phyloP scores from a whole-genome alignment of 2,888 invertebrate species.

The Sesia bembeciformis region DNA sequence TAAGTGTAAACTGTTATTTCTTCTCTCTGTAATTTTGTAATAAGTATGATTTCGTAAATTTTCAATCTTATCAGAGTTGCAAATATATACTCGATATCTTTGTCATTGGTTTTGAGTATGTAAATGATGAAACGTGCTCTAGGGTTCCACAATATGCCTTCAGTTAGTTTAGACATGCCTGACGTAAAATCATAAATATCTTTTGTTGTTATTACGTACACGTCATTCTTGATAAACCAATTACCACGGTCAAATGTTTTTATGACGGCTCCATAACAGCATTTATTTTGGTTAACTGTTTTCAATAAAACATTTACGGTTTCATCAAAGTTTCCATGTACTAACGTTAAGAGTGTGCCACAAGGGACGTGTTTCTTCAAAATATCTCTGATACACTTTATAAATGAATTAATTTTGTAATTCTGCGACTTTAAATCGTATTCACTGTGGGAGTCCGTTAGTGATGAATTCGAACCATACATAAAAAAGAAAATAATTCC shows the following conservation, averaged over 20 bases:
- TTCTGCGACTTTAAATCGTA: background rate
- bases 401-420: background rate
- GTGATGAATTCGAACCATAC: background rate
- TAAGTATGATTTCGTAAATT: background rate
- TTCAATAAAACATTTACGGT: background rate
- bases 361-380: background rate
- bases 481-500: too few relatives aligned
- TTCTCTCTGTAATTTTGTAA: background rate
- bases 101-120: background rate
- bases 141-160: conserved; percentile 12
- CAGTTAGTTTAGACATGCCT: background rate
- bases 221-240: conserved; percentile 1
- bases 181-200: background rate
- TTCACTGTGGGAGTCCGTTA: background rate
- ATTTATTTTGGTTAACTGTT: background rate
- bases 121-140: conserved; percentile 8
- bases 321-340: background rate
- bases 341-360: background rate
- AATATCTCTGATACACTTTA: background rate
- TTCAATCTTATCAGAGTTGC: background rate
- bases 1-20: conserved; percentile 6
- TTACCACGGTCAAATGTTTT: background rate
- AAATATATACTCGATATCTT: background rate
- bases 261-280: background rate
- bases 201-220: conserved; percentile 7